Evolutionary conservation across 92 coral and sea anemone genomes (phyloP).

Genomic region (Umimayanthus chanpuru): DNA sequence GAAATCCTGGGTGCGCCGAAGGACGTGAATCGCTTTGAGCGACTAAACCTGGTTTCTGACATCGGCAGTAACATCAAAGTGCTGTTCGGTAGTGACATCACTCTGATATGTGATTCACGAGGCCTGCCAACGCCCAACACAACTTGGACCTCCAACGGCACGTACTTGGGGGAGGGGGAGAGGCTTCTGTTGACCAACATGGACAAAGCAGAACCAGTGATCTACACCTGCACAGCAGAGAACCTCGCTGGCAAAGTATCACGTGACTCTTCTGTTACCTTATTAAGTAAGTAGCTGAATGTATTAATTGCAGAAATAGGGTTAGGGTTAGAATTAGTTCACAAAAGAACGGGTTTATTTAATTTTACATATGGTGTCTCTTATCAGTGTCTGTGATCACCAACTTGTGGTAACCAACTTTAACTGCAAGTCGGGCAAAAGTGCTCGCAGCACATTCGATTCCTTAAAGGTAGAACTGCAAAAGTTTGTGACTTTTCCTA

Average conservation of each 20-base stretch:
- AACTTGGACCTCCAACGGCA: conserved; percentile 64
- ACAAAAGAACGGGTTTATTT: too few species aligned
- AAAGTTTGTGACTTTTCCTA: too few species aligned
- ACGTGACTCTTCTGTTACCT: conserved; percentile 53
- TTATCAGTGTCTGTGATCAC: too few species aligned
- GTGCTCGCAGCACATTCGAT: too few species aligned
- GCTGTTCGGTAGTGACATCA: conserved; percentile 65
- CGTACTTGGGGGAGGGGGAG: conserved; percentile 23
- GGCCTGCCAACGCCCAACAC: conserved; percentile 73
- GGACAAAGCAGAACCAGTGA: conserved; percentile 49
- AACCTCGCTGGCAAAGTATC: conserved; percentile 67
- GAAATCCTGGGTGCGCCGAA: conserved; percentile 59
- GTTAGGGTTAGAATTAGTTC: too few species aligned
- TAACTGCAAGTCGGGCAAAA: too few species aligned
- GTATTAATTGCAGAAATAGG: too few species aligned
- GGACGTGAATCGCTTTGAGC: conserved; percentile 55
- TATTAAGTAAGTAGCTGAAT: conserved; percentile 46
- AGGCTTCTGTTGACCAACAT: conserved; percentile 28
- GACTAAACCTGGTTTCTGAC: conserved; percentile 43
- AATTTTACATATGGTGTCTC: too few species aligned
- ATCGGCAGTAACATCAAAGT: conserved; percentile 69
- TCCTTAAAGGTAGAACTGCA: too few species aligned
- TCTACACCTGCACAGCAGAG: conserved; percentile 69
- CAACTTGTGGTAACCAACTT: too few species aligned
- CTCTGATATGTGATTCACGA: conserved; percentile 72